Percentiles rank a stretch among this genome's conserved stretches.
phyloP scores from a whole-genome alignment of 2,797 vertebrate species.

The Hybognathus amarus region DNA sequence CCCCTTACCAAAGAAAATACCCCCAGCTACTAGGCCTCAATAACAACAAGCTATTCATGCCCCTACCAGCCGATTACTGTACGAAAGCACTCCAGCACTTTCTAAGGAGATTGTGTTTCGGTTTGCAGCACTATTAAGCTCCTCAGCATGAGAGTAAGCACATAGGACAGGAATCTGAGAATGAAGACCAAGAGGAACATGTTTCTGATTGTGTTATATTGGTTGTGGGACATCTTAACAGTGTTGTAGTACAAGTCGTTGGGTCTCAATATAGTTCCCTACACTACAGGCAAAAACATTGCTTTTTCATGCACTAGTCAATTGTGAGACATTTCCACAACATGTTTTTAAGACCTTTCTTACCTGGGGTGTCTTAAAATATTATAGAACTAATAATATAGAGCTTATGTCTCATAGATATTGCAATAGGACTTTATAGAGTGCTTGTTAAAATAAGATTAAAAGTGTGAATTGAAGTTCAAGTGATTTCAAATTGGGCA shows the following conservation, averaged over 20 bases:
- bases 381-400: not conserved
- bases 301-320: not conserved
- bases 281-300: not conserved
- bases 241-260: not conserved
- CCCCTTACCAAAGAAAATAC: conserved; percentile 65
- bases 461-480: conserved; percentile 1
- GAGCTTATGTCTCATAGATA: not conserved
- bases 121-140: conserved; percentile 44
- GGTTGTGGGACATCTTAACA: conserved; percentile 19
- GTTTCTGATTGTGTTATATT: conserved; percentile 22
- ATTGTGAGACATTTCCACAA: not conserved
- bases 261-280: not conserved
- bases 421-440: not conserved
- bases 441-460: not conserved
- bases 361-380: not conserved
- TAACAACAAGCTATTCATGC: conserved; percentile 85
- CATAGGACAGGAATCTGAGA: conserved; percentile 40
- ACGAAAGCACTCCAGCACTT: conserved; percentile 56
- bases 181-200: conserved; percentile 30
- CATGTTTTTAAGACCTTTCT: not conserved
- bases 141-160: conserved; percentile 11
- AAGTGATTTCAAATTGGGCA: not conserved
- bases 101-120: conserved; percentile 56
- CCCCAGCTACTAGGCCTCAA: conserved; percentile 49
- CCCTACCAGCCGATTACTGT: conserved; percentile 64